Percentiles rank a stretch among this genome's conserved stretches.
Evolutionary conservation across 2,888 invertebrate species (phyloP).

Genomic region (Augiades crinisus): DNA sequence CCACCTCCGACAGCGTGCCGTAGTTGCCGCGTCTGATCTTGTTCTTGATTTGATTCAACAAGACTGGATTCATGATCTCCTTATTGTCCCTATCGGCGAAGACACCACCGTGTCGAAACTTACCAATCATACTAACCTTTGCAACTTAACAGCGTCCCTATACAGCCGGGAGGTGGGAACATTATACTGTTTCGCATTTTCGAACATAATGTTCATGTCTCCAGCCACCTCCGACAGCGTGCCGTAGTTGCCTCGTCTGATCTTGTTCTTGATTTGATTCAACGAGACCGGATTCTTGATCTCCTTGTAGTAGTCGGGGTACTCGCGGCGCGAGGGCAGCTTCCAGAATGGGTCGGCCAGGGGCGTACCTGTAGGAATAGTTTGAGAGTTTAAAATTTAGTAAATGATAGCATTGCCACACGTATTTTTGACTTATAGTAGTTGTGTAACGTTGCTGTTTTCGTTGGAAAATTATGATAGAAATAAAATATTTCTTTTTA

Average conservation of each 20-base stretch:
- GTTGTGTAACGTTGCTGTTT: too few relatives aligned
- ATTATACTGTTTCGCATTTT: slow-evolving; percentile 96
- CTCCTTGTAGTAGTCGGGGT: slow-evolving; percentile 98
- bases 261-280: slow-evolving; percentile 92
- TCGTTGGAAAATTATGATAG: too few relatives aligned
- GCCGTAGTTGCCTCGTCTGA: slow-evolving; percentile 90
- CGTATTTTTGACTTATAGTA: too few relatives aligned
- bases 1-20: too few relatives aligned
- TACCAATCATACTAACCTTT: slow-evolving; percentile 81
- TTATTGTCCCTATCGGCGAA: too few relatives aligned
- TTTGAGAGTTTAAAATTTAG: background rate
- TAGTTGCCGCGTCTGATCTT: too few relatives aligned
- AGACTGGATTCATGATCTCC: too few relatives aligned
- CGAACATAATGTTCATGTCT: slow-evolving; percentile 97
- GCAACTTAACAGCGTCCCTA: slow-evolving; percentile 91
- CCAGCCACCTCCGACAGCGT: slow-evolving; percentile 94
- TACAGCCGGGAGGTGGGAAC: slow-evolving; percentile 89
- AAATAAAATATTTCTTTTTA: too few relatives aligned
- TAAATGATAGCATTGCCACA: too few relatives aligned
- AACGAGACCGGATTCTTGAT: slow-evolving; percentile 98
- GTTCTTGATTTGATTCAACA: too few relatives aligned
- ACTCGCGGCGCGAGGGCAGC: slow-evolving; percentile 93
- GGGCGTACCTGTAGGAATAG: slow-evolving; percentile 82
- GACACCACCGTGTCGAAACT: too few relatives aligned
- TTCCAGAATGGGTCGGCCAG: slow-evolving; percentile 96